Conservation (phyloP, 1,140 invertebrate genomes). For the Holcopasites calliopsidis region DNA sequence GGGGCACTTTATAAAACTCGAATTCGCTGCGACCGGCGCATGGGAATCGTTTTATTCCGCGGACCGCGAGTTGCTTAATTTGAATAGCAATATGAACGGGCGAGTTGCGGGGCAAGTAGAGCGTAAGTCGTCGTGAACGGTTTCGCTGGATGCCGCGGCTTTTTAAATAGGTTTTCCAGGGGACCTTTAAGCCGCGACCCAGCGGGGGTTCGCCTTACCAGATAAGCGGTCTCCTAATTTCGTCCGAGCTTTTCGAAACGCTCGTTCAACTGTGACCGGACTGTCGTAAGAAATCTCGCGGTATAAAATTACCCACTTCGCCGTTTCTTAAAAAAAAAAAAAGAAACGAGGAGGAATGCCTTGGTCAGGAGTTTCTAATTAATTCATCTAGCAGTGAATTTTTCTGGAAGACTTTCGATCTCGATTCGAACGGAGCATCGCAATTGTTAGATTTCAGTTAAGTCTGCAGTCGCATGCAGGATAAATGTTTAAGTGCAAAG, state of each 20-base stretch:
- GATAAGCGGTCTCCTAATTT: slow-evolving; percentile 43
- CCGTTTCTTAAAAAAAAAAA: no score
- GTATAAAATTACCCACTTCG: no score
- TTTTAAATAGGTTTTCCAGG: slow-evolving; percentile 44
- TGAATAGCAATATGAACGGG: slow-evolving; percentile 33
- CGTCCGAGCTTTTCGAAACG: slow-evolving; percentile 32
- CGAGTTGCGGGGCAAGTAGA: slow-evolving; percentile 17
- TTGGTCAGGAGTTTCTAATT: no score
- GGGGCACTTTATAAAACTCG: no score
- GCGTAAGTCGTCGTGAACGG: neutral
- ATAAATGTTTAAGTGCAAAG: no score
- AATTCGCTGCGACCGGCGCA: slow-evolving; percentile 2
- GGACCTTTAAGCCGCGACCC: slow-evolving; percentile 11
- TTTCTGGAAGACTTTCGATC: no score
- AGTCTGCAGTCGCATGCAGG: no score
- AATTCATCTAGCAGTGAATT: no score
- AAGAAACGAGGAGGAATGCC: no score
- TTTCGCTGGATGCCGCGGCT: slow-evolving; percentile 30
- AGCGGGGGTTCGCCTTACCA: slow-evolving; percentile 49
- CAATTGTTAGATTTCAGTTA: no score
- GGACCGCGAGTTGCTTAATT: slow-evolving; percentile 14
- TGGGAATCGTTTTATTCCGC: slow-evolving; percentile 15
- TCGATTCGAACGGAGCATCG: no score
- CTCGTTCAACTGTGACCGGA: slow-evolving; percentile 27
- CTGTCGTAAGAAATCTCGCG: neutral